Evolutionary conservation across 2,113 vertebrate genomes (phyloP).

Genomic region (Hypanus sabinus): DNA sequence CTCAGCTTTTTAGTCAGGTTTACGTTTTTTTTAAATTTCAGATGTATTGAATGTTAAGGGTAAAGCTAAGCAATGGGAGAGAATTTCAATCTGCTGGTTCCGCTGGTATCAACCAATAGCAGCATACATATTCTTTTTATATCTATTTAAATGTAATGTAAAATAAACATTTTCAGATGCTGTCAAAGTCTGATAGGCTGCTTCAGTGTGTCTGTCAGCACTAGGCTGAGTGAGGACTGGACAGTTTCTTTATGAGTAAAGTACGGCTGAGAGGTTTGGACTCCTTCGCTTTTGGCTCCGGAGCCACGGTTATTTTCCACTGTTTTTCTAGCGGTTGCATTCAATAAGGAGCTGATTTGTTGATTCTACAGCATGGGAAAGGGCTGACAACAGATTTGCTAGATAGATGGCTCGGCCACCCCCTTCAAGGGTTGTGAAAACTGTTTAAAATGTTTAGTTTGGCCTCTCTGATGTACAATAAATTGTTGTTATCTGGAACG

Average conservation of each 20-base stretch:
- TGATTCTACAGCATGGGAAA: constrained; percentile 53
- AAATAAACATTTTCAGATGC: neutral
- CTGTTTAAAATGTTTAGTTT: constrained; percentile 50
- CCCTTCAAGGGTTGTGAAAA: constrained; percentile 48
- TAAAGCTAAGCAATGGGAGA: neutral
- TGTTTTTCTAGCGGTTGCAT: constrained; percentile 43
- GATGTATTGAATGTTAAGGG: neutral
- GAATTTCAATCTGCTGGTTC: neutral
- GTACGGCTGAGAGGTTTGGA: neutral
- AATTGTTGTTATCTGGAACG: constrained; percentile 55
- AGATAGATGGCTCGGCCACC: constrained; percentile 48
- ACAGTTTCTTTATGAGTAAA: neutral
- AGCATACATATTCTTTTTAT: neutral
- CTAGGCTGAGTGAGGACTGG: neutral
- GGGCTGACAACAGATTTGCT: constrained; percentile 50
- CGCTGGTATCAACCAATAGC: neutral
- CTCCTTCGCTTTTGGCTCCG: constrained; percentile 29
- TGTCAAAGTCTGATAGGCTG: neutral
- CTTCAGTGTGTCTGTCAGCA: neutral
- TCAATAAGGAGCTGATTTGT: constrained; percentile 45
- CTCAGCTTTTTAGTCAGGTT: neutral
- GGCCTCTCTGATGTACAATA: constrained; percentile 48
- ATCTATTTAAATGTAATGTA: neutral
- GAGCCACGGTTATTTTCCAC: constrained; percentile 39
- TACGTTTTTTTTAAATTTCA: neutral